A percentile compares a stretch with the other conserved stretches of the same genome.
phyloP scores from a whole-genome alignment of 1,140 invertebrate species.

The Daktulosphaira vitifoliae region DNA sequence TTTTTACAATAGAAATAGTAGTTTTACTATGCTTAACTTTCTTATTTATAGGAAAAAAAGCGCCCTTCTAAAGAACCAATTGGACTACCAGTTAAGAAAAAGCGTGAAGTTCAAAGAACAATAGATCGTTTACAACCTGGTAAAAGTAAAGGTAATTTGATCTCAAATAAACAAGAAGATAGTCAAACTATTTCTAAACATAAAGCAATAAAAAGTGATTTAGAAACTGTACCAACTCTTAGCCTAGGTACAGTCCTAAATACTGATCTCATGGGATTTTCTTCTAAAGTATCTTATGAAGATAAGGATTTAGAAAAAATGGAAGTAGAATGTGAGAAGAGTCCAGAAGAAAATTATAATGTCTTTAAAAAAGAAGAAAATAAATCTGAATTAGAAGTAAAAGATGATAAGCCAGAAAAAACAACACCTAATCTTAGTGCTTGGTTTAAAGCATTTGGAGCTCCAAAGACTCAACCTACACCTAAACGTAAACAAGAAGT shows the following conservation, averaged over 20 bases:
- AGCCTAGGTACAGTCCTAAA: slow-evolving; percentile 70
- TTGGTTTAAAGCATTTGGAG: slow-evolving; percentile 84
- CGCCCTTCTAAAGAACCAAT: slow-evolving; percentile 22
- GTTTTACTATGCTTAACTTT: background rate
- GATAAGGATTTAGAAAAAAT: slow-evolving; percentile 37
- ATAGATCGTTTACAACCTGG: slow-evolving; percentile 73
- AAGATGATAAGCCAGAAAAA: slow-evolving; percentile 49
- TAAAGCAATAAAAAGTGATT: slow-evolving; percentile 9
- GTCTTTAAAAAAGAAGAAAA: slow-evolving; percentile 36
- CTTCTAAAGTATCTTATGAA: slow-evolving; percentile 21
- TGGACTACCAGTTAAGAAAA: slow-evolving; percentile 42
- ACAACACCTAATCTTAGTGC: slow-evolving; percentile 77
- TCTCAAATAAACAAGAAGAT: slow-evolving; percentile 42
- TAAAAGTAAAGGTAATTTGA: slow-evolving; percentile 74
- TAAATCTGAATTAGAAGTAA: slow-evolving; percentile 34
- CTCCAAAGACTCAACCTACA: slow-evolving; percentile 51
- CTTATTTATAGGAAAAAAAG: slow-evolving; percentile 38
- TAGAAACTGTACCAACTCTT: slow-evolving; percentile 52
- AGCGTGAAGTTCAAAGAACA: slow-evolving; percentile 66
- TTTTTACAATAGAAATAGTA: background rate
- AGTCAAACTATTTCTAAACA: slow-evolving; percentile 15
- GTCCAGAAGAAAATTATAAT: background rate
- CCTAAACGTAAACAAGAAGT: slow-evolving; percentile 41
- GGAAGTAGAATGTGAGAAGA: slow-evolving; percentile 36
- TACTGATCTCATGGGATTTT: slow-evolving; percentile 43